phyloP scores from a whole-genome alignment of 2,113 vertebrate species.

The Thermophis baileyi region DNA sequence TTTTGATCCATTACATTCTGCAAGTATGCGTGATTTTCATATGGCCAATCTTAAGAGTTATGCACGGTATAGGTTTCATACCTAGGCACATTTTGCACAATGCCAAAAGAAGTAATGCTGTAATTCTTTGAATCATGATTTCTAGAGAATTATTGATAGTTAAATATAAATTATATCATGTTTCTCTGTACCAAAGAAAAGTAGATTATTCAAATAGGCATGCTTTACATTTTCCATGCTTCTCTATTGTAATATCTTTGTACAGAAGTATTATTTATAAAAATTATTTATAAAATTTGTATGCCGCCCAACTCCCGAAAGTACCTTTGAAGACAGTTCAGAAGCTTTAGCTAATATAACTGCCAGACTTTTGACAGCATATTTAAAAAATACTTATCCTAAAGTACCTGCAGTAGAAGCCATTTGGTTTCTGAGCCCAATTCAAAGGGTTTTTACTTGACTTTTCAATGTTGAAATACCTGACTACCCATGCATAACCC shows the following conservation, averaged over 20 bases:
- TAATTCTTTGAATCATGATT: background rate
- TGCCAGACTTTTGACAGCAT: background rate
- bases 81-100: slow-evolving; percentile 18
- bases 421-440: background rate
- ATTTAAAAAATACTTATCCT: background rate
- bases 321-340: background rate
- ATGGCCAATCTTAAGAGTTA: slow-evolving; percentile 33
- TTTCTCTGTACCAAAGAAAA: background rate
- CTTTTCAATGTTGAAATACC: background rate
- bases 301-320: no score
- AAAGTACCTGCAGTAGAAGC: background rate
- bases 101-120: slow-evolving; percentile 9
- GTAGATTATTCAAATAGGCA: background rate
- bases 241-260: background rate
- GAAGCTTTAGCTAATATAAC: background rate
- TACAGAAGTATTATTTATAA: no score
- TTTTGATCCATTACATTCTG: slow-evolving; percentile 31
- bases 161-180: background rate
- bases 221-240: background rate
- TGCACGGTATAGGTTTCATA: slow-evolving; percentile 3
- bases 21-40: slow-evolving; percentile 31
- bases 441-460: background rate
- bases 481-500: background rate
- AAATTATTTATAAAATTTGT: no score
- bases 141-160: background rate